A percentile compares a stretch with the other conserved stretches of the same genome.
These are phyloP conservation scores for Girardinus metallicus DNA, from an alignment of 2,797 vertebrate species.

Conservation along the genomic window DNA sequence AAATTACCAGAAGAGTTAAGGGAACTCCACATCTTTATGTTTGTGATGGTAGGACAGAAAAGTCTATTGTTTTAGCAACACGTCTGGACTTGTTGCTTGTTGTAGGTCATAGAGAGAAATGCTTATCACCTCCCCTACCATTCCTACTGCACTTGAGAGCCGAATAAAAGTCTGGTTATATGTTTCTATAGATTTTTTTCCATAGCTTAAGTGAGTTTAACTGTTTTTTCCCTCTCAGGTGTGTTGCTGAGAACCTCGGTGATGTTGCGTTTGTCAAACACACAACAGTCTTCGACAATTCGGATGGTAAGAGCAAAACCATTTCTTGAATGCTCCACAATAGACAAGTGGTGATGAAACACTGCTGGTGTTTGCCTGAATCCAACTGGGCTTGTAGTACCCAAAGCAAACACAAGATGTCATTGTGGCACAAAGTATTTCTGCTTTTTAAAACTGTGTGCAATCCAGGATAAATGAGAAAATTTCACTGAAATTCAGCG, in stretches of 20 bases:
- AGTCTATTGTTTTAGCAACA: background rate
- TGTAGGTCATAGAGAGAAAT: background rate
- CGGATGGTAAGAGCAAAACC: conserved; percentile 75
- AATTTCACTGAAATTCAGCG: conserved; percentile 6
- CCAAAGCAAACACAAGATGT: conserved; percentile 67
- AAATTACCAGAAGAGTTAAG: background rate
- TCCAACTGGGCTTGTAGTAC: conserved; percentile 37
- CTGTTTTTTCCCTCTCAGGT: conserved; percentile 61
- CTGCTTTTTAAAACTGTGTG: background rate
- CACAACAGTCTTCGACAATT: conserved; percentile 82
- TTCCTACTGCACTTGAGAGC: background rate
- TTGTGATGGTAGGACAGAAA: background rate
- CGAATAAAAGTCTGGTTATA: background rate
- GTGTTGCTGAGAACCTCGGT: conserved; percentile 85
- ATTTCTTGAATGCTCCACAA: background rate
- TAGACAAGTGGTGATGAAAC: background rate
- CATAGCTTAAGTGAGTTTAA: too few species aligned
- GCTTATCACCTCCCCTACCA: background rate
- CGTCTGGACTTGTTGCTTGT: background rate
- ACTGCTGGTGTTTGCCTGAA: background rate
- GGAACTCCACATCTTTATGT: background rate
- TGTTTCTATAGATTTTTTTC: background rate
- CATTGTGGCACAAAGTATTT: conserved; percentile 66
- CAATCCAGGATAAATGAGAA: conserved; percentile 9
- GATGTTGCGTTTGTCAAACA: conserved; percentile 86